Evolutionary conservation across 1,140 invertebrate genomes (phyloP), one percentile per base, ranked within the genome.

Genomic region (Neodiprion lecontei): DNA sequence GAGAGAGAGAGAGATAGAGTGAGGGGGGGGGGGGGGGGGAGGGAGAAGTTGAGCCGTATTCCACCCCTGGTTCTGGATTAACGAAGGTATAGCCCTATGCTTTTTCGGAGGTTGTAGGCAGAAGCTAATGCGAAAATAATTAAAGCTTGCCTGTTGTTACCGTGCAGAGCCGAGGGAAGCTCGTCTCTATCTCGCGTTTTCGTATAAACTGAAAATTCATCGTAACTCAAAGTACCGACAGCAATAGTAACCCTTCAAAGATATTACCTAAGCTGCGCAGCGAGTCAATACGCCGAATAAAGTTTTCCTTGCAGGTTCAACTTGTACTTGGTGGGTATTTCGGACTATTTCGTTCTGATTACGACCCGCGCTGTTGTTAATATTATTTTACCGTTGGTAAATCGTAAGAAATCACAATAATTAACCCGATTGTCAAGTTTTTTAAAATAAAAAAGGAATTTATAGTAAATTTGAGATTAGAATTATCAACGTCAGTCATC

Each of bases 21-120:
- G 70, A 47, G 73, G 65, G 68, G 72, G 74, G 69, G 70, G 70
- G 50, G 74, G 75, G 17, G 67, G 21, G 78, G 73, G 61, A n/a
- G 7, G n/a, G 53, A 5, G 53, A 17, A 14, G 5, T 17, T 12
- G 53, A 61, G 53, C 53, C 53, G 11, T 40, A 40, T 40, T 4
- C 28, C 28, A 5, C 28, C 28, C 28, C 28, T 40, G 28, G 28
- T 40, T 40, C 11, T 17, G 53, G 53, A 61, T 61, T 61, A 61
- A 61, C 53, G 53, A 17, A 61, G 11, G 53, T 61, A 7, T 7
- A 61, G 53, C 53, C 53, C 53, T 5, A 61, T 14, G 53, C 11
- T 61, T 61, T 61, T 61, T 61, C n/a, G 53, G 53, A 61, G 53
- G 53, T 61, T 61, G 53, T 61, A 61, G 28, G 11, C 53, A 61